These are phyloP conservation scores for Sternotherus odoratus DNA, from an alignment of 2,797 vertebrate genomes.

Conservation along the genomic window DNA sequence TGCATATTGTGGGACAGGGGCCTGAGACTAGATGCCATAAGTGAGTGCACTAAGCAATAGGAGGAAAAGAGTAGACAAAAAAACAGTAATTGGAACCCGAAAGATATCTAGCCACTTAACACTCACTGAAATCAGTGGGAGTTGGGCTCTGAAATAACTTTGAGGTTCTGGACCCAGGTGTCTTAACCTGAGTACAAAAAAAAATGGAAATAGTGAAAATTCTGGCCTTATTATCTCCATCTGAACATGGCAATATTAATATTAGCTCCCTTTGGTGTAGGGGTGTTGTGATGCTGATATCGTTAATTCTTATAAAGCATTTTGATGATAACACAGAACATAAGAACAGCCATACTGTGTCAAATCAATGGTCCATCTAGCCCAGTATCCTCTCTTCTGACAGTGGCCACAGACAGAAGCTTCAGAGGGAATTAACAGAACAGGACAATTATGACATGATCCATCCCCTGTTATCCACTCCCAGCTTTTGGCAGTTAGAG, in stretches of 20 bases:
- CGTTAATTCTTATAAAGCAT: constrained; percentile 1
- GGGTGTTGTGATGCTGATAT: neutral
- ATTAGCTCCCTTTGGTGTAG: neutral
- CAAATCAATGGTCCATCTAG: neutral
- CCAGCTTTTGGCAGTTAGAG: neutral
- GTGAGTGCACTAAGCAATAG: neutral
- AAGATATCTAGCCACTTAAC: neutral
- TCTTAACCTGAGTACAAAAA: neutral
- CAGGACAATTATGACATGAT: neutral
- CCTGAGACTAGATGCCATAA: fast-evolving
- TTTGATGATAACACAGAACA: neutral
- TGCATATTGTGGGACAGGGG: neutral
- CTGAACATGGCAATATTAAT: neutral
- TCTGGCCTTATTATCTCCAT: neutral
- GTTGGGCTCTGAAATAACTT: neutral
- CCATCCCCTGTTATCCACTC: neutral
- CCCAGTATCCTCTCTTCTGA: neutral
- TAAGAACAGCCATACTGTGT: neutral
- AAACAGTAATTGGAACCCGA: neutral
- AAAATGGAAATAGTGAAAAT: constrained; percentile 3
- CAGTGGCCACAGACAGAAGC: no score
- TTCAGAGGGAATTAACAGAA: neutral
- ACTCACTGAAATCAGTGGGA: neutral
- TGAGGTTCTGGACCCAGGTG: neutral
- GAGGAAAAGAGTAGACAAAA: neutral